Evolutionary conservation across 2,113 vertebrate species (phyloP), one percentile per base, ranked within the genome.

Genomic region (Dipodomys spectabilis): DNA sequence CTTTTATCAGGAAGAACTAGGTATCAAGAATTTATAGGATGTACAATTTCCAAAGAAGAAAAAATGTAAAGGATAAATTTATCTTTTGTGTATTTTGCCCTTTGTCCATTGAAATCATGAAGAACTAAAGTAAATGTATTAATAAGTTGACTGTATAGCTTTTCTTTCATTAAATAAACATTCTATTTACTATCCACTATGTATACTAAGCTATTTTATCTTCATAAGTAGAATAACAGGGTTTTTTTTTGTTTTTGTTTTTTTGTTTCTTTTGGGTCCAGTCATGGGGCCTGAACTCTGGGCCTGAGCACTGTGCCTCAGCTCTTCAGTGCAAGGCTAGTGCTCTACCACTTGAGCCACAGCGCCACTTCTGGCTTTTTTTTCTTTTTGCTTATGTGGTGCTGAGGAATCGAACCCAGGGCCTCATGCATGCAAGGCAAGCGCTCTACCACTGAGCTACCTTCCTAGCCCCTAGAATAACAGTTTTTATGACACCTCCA

Each of bases 31-130:
- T 35, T 16, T 77, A 49, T 84, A 88, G 35, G 74, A 30, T 39
- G 6, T 57, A 16, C 45, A 65, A 79, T 75, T 92, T 86, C 67
- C 35, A 18, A 86, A 27, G 9, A 12, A 93, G 72, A 62, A 67
- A 79, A 88, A 91, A 74, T 20, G 2, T 64, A 92, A 93, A 84
- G 19, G 32, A 73, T 35, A 65, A 15, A 7, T 77, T 84, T 53
- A 18, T 1, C 49, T 62, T 82, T 25, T 57, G 44, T 64, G 45
- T 12, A 88, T 73, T 57, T 53, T 94, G 72, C 9, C 35, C 18
- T 75, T 94, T 86, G 35, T 30, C 5, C 65, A 75, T 2, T 77
- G 68, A 90, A 96, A 84, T 75, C 30, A 16, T 67, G 27, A 74
- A 90, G 18, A 22, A 79, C 27, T 79, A 64, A 82, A 85, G 19